phyloP scores from a whole-genome alignment of 1,140 invertebrate species.

The Habropoda laboriosa region DNA sequence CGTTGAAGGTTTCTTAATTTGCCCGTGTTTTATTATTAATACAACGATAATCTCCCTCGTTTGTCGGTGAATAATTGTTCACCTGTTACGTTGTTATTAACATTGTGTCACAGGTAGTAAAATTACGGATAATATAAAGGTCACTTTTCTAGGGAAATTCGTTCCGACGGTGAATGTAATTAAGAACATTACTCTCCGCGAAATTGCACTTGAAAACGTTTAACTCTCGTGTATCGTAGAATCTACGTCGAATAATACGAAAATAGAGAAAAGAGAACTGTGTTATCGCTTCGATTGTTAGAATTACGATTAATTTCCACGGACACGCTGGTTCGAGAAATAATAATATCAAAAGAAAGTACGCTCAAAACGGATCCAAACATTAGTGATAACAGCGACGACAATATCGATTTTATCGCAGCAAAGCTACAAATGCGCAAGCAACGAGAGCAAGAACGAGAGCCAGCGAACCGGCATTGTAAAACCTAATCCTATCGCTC shows the following conservation, averaged over 20 bases:
- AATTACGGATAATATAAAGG: neutral
- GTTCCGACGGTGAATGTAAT: neutral
- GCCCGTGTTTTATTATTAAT: too few species aligned
- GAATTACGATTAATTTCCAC: too few species aligned
- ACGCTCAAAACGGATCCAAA: too few species aligned
- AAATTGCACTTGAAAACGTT: too few species aligned
- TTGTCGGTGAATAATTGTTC: neutral
- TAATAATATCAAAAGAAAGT: too few species aligned
- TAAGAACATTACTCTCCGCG: neutral
- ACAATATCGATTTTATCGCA: neutral
- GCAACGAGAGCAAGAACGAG: neutral
- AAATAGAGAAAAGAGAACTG: too few species aligned
- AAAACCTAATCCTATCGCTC: neutral
- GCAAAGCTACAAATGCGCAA: neutral
- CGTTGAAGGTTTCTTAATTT: too few species aligned
- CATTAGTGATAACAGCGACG: too few species aligned
- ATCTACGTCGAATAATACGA: neutral
- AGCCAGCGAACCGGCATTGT: neutral
- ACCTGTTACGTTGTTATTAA: neutral
- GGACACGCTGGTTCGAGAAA: too few species aligned
- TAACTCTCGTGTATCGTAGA: too few species aligned
- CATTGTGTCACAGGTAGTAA: too few species aligned
- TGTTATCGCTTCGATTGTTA: too few species aligned
- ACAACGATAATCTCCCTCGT: neutral
- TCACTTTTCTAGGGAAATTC: neutral